phyloP scores from a whole-genome alignment of 2,797 vertebrate genomes.

The Pipistrellus pipistrellus region DNA sequence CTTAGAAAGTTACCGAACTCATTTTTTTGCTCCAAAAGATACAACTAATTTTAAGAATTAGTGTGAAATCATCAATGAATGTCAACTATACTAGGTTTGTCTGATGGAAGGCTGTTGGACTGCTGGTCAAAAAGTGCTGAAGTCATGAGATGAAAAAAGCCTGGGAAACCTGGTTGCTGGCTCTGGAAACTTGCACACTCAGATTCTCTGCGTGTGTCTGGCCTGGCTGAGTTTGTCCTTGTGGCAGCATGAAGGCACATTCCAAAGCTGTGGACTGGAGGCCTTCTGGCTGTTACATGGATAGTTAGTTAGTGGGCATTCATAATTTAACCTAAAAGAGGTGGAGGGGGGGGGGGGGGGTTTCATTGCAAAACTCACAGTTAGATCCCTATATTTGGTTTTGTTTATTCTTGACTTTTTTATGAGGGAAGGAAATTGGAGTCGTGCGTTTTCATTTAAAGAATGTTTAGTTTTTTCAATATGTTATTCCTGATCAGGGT shows the following conservation, averaged over 20 bases:
- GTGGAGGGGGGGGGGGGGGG: too few relatives aligned
- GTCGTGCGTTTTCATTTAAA: background rate
- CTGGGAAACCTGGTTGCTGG: background rate
- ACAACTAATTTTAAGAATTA: background rate
- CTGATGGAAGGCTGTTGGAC: background rate
- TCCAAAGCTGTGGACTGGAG: conserved; percentile 9
- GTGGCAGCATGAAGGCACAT: conserved; percentile 24
- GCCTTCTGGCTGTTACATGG: conserved; percentile 7
- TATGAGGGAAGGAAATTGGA: background rate
- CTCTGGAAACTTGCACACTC: background rate
- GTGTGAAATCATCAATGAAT: background rate
- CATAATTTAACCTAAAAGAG: background rate
- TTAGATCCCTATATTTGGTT: background rate
- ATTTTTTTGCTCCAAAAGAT: background rate
- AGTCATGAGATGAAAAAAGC: background rate
- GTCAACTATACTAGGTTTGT: background rate
- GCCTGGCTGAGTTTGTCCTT: background rate
- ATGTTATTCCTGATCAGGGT: background rate
- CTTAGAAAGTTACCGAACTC: background rate
- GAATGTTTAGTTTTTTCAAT: background rate
- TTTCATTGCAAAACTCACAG: background rate
- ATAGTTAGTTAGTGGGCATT: background rate
- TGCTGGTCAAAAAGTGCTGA: background rate
- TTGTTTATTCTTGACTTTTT: background rate
- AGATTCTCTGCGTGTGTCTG: background rate